Evolutionary conservation across 2,113 vertebrate species (phyloP).

Genomic region (Perognathus longimembris): DNA sequence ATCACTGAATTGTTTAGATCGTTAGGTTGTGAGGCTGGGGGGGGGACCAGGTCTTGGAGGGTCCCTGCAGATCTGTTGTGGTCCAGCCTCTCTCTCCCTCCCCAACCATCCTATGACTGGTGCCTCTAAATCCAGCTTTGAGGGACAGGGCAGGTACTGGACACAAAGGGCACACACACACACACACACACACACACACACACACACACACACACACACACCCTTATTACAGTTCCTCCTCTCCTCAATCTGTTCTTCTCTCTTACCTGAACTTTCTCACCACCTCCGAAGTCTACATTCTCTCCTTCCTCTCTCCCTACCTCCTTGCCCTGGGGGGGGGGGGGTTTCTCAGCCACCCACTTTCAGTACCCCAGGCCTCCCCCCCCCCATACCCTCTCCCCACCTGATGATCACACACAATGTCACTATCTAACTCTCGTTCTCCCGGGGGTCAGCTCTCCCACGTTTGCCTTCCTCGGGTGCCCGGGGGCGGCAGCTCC

Average conservation of each 20-base stretch:
- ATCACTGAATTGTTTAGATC: neutral
- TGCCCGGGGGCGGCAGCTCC: neutral
- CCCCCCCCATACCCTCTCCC: too few species aligned
- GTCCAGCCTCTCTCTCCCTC: neutral
- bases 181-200: too few species aligned
- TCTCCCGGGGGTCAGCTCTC: neutral
- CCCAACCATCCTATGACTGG: neutral
- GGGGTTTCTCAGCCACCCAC: too few species aligned
- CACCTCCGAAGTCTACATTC: too few species aligned
- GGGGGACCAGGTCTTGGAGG: rapidly evolving
- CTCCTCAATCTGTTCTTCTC: neutral
- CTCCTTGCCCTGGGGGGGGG: too few species aligned
- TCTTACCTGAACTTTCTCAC: neutral
- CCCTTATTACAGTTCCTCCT: neutral
- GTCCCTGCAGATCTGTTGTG: neutral
- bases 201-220: too few species aligned
- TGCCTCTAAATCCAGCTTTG: neutral
- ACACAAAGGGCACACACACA: neutral
- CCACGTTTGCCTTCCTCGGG: neutral
- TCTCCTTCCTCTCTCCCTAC: too few species aligned
- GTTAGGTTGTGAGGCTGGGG: neutral
- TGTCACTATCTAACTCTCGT: neutral
- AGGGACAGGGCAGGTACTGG: neutral
- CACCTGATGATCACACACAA: neutral
- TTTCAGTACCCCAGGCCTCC: neutral